Base-by-base conservation (phyloP, 2,888 invertebrate species). In the Ochropleura leucogaster region DNA sequence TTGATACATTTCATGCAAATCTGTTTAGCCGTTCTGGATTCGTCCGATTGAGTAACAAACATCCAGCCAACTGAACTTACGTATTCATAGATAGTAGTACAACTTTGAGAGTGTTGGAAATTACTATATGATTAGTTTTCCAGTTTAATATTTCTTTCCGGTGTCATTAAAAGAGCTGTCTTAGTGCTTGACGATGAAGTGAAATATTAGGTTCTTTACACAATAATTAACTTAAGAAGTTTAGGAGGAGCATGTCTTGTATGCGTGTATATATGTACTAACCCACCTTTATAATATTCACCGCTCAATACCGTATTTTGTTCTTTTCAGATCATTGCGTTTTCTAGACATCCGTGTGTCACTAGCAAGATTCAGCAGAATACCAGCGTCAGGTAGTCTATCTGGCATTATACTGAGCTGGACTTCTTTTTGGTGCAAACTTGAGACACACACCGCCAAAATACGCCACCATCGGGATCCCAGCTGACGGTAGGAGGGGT, bases 51-150 rank as follows among this genome's bases (percentile, higher is more conserved):
- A 20, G 57, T 30, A 8, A 57, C 20, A 20, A 57, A 57, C 20
- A 20, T 57, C 6, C 55, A 55, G 12, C 12, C 12, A 57, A 6
- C 5, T 6, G 6, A 55, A 55, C 7, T 7, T 14, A 14, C 0
- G 57, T 3, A 30, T 57, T 30, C 14, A 14, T 3, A 57, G 30
- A 30, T 57, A 14, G 20, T 30, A 57, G 57, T 14, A 7, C 6
- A 14, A 55, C 46, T 51, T 69, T 59, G 63, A 59, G 8, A 59
- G 46, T 59, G 7, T 63, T 62, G 16, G 51, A 62, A 67, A 67
- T 71, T 65, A 30, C 51, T 60, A 49, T 73, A 60, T 60, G 20
- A 68, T 67, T 68, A 63, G 44, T 57, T 46, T 55, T 68, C 55
- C n/a, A 30, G 67, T 46, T n/a, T 51, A 51, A 64, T 51, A 40